Evolutionary conservation across 2,888 invertebrate species (phyloP).

Genomic region (Melieria picta): DNA sequence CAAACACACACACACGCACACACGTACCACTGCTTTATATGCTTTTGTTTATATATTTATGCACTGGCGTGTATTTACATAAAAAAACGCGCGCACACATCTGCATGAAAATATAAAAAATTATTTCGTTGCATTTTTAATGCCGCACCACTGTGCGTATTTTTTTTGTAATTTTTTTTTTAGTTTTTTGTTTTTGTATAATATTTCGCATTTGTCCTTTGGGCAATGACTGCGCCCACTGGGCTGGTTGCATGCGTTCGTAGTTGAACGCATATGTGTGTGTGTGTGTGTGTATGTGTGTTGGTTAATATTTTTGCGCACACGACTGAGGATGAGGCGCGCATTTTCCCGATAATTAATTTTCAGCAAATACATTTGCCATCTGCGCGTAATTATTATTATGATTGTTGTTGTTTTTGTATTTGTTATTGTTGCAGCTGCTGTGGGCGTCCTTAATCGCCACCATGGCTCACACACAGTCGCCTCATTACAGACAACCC

Average conservation of each 20-base stretch:
- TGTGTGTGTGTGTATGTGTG: slow-evolving; percentile 7
- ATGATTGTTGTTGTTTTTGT: background rate
- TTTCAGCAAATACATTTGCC: background rate
- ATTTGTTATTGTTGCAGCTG: background rate
- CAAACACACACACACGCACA: slow-evolving; percentile 10
- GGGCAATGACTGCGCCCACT: background rate
- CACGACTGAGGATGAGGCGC: background rate
- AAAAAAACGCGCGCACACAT: no score
- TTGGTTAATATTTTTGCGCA: background rate
- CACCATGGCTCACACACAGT: no score
- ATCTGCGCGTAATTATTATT: background rate
- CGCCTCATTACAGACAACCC: no score
- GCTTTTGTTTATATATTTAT: background rate
- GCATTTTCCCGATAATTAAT: background rate
- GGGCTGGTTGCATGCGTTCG: background rate
- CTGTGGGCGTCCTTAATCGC: no score
- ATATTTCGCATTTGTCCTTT: no score
- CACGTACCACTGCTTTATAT: background rate
- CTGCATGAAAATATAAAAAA: no score
- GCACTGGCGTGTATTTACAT: no score
- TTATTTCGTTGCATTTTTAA: background rate
- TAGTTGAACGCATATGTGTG: background rate
- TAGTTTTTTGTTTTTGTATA: no score
- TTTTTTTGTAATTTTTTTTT: no score
- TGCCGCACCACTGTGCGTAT: no score